These are phyloP conservation scores for Dicroscelio sp. DNA, from an alignment of 2,888 invertebrate genomes.

Conservation along the genomic window DNA sequence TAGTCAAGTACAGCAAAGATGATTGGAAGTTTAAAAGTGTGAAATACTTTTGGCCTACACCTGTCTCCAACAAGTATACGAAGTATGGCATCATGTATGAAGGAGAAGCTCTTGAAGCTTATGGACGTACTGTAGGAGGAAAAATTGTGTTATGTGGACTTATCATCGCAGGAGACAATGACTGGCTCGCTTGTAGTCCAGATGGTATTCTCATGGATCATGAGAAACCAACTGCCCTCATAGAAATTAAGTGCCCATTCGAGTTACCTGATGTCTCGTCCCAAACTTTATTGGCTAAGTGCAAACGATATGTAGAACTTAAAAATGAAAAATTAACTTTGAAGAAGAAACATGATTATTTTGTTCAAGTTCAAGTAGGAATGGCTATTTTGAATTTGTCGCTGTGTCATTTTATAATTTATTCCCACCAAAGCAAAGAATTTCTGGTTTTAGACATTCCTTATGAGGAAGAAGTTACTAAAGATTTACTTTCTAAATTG, in stretches of 20 bases:
- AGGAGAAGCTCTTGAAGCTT: slow-evolving; percentile 20
- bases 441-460: slow-evolving; percentile 53
- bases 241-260: slow-evolving; percentile 52
- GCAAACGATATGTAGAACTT: slow-evolving; percentile 13
- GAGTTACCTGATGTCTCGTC: neutral
- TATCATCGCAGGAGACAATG: slow-evolving; percentile 32
- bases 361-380: slow-evolving; percentile 41
- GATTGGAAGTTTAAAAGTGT: slow-evolving; percentile 43
- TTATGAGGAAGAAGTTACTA: slow-evolving; percentile 62
- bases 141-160: slow-evolving; percentile 17
- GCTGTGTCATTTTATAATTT: slow-evolving; percentile 31
- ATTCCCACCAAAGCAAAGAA: slow-evolving; percentile 46
- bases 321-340: neutral
- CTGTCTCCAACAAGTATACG: neutral
- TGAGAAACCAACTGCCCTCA: slow-evolving; percentile 21
- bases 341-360: slow-evolving; percentile 58
- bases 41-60: slow-evolving; percentile 45
- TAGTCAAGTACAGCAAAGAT: slow-evolving; percentile 22
- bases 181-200: slow-evolving; percentile 45
- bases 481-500: slow-evolving; percentile 54
- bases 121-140: neutral
- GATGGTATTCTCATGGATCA: slow-evolving; percentile 34
- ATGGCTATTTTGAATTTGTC: slow-evolving; percentile 52
- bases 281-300: neutral
- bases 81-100: slow-evolving; percentile 23